Conservation (phyloP, 1,140 invertebrate species). For the Homarus americanus region DNA sequence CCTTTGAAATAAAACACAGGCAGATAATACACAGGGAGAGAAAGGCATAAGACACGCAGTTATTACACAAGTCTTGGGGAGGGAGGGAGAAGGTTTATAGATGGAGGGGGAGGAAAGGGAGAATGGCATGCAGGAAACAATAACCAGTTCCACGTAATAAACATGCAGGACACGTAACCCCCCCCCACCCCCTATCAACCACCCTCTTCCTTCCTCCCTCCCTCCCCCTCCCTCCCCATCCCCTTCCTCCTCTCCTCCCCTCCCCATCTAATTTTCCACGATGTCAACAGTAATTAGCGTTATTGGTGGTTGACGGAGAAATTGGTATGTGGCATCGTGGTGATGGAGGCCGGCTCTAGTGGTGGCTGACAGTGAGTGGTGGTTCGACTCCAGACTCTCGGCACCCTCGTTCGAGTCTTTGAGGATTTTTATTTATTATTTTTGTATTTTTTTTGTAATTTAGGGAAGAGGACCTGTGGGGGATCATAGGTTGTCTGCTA, state of each 20-base stretch:
- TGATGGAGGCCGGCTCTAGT: background rate
- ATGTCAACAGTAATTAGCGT: conserved; percentile 1
- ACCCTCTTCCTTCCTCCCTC: too few relatives aligned
- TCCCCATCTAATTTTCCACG: background rate
- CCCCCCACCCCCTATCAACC: too few relatives aligned
- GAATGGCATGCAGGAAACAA: too few relatives aligned
- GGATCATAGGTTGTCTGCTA: too few relatives aligned
- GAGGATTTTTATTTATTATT: too few relatives aligned
- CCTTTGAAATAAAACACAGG: background rate
- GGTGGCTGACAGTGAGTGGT: background rate
- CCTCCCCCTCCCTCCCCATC: too few relatives aligned
- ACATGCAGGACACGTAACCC: background rate
- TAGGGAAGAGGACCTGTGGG: too few relatives aligned
- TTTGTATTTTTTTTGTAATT: background rate
- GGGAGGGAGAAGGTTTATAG: too few relatives aligned
- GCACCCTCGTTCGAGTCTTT: background rate
- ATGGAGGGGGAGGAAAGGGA: too few relatives aligned
- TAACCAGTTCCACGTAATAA: background rate
- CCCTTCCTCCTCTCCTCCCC: too few relatives aligned
- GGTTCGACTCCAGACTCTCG: background rate
- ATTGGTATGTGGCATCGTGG: background rate
- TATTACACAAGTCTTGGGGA: too few relatives aligned
- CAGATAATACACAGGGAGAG: background rate
- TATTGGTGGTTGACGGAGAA: background rate
- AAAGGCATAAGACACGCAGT: too few relatives aligned